Conservation (phyloP, 1,140 invertebrate genomes). For the Drosophila mayri region DNA sequence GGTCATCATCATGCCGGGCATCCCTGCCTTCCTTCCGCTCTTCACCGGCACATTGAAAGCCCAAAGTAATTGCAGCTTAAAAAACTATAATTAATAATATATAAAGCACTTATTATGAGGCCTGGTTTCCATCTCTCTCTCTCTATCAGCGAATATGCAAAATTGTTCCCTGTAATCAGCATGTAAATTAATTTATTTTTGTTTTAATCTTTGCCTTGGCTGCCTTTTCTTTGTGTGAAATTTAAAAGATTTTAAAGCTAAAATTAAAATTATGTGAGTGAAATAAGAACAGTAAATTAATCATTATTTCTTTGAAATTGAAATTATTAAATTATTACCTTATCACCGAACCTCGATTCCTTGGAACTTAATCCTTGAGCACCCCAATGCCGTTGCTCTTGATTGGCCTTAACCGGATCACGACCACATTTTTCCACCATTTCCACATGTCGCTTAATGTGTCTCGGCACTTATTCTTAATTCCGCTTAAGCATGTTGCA, state of each 20-base stretch:
- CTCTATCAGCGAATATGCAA: conserved; percentile 24
- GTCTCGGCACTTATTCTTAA: conserved; percentile 52
- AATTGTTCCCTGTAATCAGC: conserved; percentile 16
- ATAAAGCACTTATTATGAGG: conserved; percentile 26
- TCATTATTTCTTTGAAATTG: background rate
- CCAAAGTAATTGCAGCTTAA: conserved; percentile 42
- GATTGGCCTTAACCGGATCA: conserved; percentile 28
- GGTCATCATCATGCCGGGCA: conserved; percentile 21
- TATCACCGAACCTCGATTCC: background rate
- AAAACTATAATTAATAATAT: conserved; percentile 54
- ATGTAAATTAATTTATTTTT: conserved; percentile 50
- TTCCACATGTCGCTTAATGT: conserved; percentile 46
- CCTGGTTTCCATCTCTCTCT: too few relatives aligned
- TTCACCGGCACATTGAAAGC: conserved; percentile 3
- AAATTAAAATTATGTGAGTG: conserved; percentile 9
- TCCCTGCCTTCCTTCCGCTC: background rate
- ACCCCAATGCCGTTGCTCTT: conserved; percentile 2
- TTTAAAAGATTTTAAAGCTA: conserved; percentile 25
- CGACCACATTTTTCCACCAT: conserved; percentile 20
- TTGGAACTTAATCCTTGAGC: conserved; percentile 6
- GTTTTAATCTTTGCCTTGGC: conserved; percentile 32
- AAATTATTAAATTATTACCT: background rate
- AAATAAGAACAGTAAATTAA: background rate
- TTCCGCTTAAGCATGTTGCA: conserved; percentile 53
- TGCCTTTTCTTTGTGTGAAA: conserved; percentile 26